Evolutionary conservation across 1,140 invertebrate species (phyloP), one percentile per base, ranked within the genome.

Genomic region (Bicyclus anynana): DNA sequence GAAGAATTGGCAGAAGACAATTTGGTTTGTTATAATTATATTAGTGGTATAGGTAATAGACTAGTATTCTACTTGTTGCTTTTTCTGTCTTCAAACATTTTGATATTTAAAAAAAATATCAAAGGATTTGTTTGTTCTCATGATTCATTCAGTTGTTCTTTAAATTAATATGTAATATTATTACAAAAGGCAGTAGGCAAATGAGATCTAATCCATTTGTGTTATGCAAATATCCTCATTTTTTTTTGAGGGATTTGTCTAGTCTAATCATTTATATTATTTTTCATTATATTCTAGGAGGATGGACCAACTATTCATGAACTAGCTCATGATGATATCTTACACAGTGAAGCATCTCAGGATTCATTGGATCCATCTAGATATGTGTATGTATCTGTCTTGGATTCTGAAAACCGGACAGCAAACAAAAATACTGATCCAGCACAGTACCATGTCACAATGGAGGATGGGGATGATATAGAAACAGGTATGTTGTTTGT

Each of bases 301-400:
- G 86, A 84, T 66, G 89, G 89, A 10, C 87, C 89, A 12, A 89
- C 81, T 46, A 90, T 90, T 44, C 86, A 89, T 74, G 89, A 90
- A 64, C 65, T 90, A 21, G 80, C 74, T 21, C 85, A 87, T 74
- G 84, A 87, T 72, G 82, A 87, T 52, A 67, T 77, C 27, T 51
- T 78, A 42, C 79, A 81, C 18, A 79, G 70, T 70, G 83, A 86
- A 17, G 53, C 56, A 1, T 74, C 77, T 51, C 77, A 80, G 67
- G 81, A 84, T 26, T 59, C 77, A 10, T 47, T 84, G 20, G 65
- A 78, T 18, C 69, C 69, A 27, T 49, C 60, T 29, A 62, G 62
- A 21, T 86, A 74, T 78, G 72, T 80, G 2, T 69, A 71, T 13
- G 69, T 83, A 6, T 71, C 79, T 49, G 55, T 84, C 7, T 3